A percentile compares a stretch with the other conserved stretches of the same genome.
These are phyloP conservation scores for Dascyllus trimaculatus DNA, from an alignment of 2,113 vertebrate genomes.

Conservation along the genomic window DNA sequence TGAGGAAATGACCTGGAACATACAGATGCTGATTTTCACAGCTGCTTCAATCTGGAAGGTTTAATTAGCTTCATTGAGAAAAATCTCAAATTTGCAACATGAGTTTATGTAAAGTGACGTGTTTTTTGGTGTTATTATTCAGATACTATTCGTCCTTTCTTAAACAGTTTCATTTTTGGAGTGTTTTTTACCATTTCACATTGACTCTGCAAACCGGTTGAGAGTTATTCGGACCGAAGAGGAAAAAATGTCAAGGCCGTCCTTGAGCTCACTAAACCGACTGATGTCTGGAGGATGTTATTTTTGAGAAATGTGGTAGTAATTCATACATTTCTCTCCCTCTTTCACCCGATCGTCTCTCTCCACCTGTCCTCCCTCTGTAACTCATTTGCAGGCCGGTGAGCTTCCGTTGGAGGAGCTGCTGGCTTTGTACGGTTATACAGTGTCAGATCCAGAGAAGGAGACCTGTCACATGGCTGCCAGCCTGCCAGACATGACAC, in stretches of 20 bases:
- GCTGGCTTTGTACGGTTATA: slow-evolving; percentile 93
- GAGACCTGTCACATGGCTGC: slow-evolving; percentile 85
- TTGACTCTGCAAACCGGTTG: too few relatives aligned
- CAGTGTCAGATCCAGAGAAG: slow-evolving; percentile 88
- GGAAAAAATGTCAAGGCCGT: neutral
- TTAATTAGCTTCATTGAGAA: too few relatives aligned
- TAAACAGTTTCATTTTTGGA: too few relatives aligned
- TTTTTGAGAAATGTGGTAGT: slow-evolving; percentile 16
- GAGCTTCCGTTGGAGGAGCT: slow-evolving; percentile 95
- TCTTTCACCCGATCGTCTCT: neutral
- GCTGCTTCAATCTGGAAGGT: too few relatives aligned
- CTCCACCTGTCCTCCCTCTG: slow-evolving; percentile 31
- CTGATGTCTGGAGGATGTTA: neutral
- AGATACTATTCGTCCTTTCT: too few relatives aligned
- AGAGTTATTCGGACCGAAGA: neutral
- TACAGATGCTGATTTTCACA: too few relatives aligned
- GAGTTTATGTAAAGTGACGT: too few relatives aligned
- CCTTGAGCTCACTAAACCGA: neutral
- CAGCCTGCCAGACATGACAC: slow-evolving; percentile 89
- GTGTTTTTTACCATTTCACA: too few relatives aligned
- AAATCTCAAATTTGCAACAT: too few relatives aligned
- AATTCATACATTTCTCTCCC: neutral
- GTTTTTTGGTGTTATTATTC: too few relatives aligned
- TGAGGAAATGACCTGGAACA: too few relatives aligned
- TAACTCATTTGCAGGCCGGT: slow-evolving; percentile 82